A percentile compares a stretch with the other conserved stretches of the same genome.
These are phyloP conservation scores for Scaptomyza montana DNA, from an alignment of 1,140 invertebrate species.

Conservation along the genomic window DNA sequence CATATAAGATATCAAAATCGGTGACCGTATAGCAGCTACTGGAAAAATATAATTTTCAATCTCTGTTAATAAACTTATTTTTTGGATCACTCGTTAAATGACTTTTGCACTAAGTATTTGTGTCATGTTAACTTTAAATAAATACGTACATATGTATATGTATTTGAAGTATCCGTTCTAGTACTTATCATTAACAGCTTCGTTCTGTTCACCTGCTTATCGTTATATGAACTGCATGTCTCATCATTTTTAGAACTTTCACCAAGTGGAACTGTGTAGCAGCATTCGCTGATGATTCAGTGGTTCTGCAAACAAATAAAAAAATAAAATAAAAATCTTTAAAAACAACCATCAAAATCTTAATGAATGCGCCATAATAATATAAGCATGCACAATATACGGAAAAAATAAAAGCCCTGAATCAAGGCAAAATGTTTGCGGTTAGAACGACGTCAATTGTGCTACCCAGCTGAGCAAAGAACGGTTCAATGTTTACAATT, in stretches of 20 bases:
- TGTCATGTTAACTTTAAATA: slow-evolving; percentile 12
- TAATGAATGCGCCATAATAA: slow-evolving; percentile 46
- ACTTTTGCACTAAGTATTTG: neutral
- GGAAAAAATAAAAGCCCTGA: neutral
- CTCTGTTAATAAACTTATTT: no score
- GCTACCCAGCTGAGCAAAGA: slow-evolving; percentile 35
- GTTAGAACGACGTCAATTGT: slow-evolving; percentile 56
- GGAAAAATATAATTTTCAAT: no score
- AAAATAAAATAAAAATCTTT: neutral
- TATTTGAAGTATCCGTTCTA: slow-evolving; percentile 3
- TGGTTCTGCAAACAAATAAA: slow-evolving; percentile 5
- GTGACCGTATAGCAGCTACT: no score
- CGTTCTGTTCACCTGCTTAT: slow-evolving; percentile 3
- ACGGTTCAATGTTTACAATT: slow-evolving; percentile 15
- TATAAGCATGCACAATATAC: slow-evolving; percentile 30
- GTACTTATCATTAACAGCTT: slow-evolving; percentile 17
- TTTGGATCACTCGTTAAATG: no score
- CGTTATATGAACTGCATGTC: slow-evolving; percentile 20
- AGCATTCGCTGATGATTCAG: slow-evolving; percentile 34
- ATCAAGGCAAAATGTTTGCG: slow-evolving; percentile 31
- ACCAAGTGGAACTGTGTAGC: slow-evolving; percentile 14
- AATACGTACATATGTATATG: neutral
- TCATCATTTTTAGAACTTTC: slow-evolving; percentile 51
- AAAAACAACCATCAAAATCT: slow-evolving; percentile 16
- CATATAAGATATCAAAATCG: no score